Evolutionary conservation across 2,113 vertebrate genomes (phyloP), one percentile per base, ranked within the genome.

Genomic region (Miniopterus natalensis): DNA sequence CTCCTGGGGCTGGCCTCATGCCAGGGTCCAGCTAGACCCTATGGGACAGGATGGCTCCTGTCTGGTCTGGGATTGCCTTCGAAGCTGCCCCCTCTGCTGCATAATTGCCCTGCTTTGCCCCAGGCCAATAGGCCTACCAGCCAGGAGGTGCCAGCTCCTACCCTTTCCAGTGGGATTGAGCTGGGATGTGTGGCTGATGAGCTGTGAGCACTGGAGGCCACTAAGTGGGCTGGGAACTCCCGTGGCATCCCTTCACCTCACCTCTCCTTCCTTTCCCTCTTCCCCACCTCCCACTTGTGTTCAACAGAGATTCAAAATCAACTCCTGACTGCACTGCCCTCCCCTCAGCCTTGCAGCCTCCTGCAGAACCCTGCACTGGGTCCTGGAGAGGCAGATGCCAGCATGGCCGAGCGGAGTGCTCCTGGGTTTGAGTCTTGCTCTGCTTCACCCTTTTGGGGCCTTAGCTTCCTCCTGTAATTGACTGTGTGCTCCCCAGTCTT

Each of bases 121-220:
- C 0, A 0, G 96, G 93, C 73, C 27, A 23, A 29, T 61, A 77
- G 94, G 31, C 95, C 9, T 13, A 71, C 36, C 83, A 83, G 84
- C 79, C 57, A n/a, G 83, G 70, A 84, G 96, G 81, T 14, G 36
- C 75, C 90, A 49, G 84, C 88, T 87, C 81, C 90, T n/a, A 15
- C 92, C 80, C 97, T 95, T 97, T 95, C 92, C 96, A 88, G 93
- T 53, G 84, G 92, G 68, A 13, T 51, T 74, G 73, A 89, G 51
- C 75, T 36, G 68, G 63, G 70, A 36, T 70, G 11, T 51, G 40
- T 49, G 92, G 78, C 47, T 68, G 14, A 61, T 40, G 74, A 61
- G 59, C 53, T 31, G 23, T 89, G 75, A 87, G 75, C 79, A 61
- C 71, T 18, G 57, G 70, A 80, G 75, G 95, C 42, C 14, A 20